Conservation (phyloP, 2,113 vertebrate genomes). For the Etheostoma cragini region DNA sequence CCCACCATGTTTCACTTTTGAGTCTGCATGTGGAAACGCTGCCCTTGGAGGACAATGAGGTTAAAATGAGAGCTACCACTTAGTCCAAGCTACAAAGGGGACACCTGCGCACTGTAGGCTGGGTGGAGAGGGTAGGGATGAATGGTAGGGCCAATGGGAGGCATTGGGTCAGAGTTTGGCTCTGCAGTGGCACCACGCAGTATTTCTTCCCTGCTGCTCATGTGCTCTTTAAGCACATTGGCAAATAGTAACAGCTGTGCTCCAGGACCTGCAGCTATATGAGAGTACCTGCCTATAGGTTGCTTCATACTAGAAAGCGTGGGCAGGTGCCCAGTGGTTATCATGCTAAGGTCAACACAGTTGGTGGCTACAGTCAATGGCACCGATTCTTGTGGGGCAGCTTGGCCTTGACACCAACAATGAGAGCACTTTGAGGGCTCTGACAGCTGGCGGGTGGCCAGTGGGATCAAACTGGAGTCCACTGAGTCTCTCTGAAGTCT, state of each 20-base stretch:
- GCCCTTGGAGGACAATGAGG: background rate
- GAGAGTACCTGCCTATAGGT: background rate
- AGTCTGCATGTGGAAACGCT: background rate
- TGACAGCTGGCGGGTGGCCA: slow-evolving; percentile 33
- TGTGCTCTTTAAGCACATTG: slow-evolving; percentile 2
- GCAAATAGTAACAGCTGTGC: slow-evolving; percentile 29
- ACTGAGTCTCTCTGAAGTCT: slow-evolving; percentile 6
- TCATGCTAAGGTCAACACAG: slow-evolving; percentile 2
- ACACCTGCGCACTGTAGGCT: background rate
- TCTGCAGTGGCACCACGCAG: slow-evolving; percentile 9
- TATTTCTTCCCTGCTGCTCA: slow-evolving; percentile 21
- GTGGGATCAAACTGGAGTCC: slow-evolving; percentile 18
- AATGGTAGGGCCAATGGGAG: background rate
- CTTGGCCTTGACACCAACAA: slow-evolving; percentile 17
- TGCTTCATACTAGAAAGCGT: slow-evolving; percentile 5
- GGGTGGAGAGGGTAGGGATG: background rate
- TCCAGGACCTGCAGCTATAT: slow-evolving; percentile 18
- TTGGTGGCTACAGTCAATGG: background rate
- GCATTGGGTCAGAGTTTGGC: slow-evolving; percentile 7
- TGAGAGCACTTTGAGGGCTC: slow-evolving; percentile 23
- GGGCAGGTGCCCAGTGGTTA: slow-evolving; percentile 10
- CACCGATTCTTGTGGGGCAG: background rate
- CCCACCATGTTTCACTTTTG: background rate
- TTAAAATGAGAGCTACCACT: background rate
- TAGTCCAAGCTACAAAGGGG: background rate